Conservation (phyloP, 2,113 vertebrate genomes). For the Penelope pileata region DNA sequence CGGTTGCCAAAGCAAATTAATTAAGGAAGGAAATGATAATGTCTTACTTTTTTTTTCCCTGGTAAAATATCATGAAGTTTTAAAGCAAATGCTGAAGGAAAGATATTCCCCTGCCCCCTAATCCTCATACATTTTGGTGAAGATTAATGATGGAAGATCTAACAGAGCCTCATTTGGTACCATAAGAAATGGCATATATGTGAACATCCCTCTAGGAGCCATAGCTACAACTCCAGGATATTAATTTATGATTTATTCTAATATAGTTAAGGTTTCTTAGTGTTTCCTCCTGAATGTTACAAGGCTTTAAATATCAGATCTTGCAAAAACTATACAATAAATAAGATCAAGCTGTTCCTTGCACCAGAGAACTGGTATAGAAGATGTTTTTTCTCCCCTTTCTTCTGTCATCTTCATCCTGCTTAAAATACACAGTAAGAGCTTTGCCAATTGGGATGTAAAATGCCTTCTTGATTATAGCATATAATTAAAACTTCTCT, state of each 20-base stretch:
- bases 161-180: constrained; percentile 34
- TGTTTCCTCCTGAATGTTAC: constrained; percentile 22
- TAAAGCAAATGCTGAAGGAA: constrained; percentile 3
- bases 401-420: constrained; percentile 57
- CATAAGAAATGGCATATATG: constrained; percentile 48
- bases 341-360: constrained; percentile 56
- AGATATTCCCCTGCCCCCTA: background rate
- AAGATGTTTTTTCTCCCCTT: background rate
- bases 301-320: constrained; percentile 13
- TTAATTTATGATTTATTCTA: constrained; percentile 44
- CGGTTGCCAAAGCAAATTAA: constrained; percentile 42
- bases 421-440: constrained; percentile 67
- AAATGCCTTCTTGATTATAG: constrained; percentile 67
- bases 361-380: constrained; percentile 11
- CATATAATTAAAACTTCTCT: constrained; percentile 68
- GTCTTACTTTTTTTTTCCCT: constrained; percentile 28
- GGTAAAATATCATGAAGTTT: constrained; percentile 41
- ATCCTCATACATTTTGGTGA: constrained; percentile 24
- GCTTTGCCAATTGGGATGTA: constrained; percentile 60
- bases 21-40: constrained; percentile 44
- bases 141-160: constrained; percentile 51
- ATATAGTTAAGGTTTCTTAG: background rate
- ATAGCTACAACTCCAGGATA: constrained; percentile 51
- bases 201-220: constrained; percentile 39
- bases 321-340: constrained; percentile 46